Evolutionary conservation across 92 coral and sea anemone genomes (phyloP).

Genomic region (Meandrina meandrites): DNA sequence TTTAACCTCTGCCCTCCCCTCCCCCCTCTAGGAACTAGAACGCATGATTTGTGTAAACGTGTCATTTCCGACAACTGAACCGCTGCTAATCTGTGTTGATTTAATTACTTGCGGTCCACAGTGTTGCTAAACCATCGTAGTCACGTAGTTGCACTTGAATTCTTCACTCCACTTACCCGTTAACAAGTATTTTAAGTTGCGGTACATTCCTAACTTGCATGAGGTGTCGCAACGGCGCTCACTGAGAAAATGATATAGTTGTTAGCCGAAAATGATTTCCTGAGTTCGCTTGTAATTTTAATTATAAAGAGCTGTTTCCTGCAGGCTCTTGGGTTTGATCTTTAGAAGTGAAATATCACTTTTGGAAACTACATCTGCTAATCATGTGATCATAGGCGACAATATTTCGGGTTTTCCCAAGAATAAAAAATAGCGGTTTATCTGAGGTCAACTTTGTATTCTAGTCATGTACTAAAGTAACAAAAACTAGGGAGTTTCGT

Average conservation of each 20-base stretch:
- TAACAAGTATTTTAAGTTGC: conserved; percentile 37
- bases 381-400: conserved; percentile 16
- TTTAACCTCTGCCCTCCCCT: neutral
- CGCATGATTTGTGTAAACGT: conserved; percentile 28
- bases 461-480: neutral
- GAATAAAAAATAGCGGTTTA: neutral
- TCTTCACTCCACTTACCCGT: neutral
- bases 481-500: neutral
- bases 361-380: neutral
- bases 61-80: conserved; percentile 35
- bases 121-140: neutral
- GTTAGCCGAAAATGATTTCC: conserved; percentile 31
- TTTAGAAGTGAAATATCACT: neutral
- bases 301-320: conserved; percentile 42
- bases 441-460: neutral
- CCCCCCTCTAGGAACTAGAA: neutral
- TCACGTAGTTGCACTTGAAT: conserved; percentile 9
- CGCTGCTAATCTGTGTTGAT: conserved; percentile 21
- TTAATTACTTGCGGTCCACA: conserved; percentile 23
- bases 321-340: conserved; percentile 36
- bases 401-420: neutral
- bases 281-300: conserved; percentile 32
- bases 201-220: conserved; percentile 36
- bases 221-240: conserved; percentile 28
- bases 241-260: conserved; percentile 1